Percentiles rank a stretch among this genome's conserved stretches.
These are phyloP conservation scores for Notolepis coatsorum DNA, from an alignment of 2,797 vertebrate genomes.

Conservation along the genomic window DNA sequence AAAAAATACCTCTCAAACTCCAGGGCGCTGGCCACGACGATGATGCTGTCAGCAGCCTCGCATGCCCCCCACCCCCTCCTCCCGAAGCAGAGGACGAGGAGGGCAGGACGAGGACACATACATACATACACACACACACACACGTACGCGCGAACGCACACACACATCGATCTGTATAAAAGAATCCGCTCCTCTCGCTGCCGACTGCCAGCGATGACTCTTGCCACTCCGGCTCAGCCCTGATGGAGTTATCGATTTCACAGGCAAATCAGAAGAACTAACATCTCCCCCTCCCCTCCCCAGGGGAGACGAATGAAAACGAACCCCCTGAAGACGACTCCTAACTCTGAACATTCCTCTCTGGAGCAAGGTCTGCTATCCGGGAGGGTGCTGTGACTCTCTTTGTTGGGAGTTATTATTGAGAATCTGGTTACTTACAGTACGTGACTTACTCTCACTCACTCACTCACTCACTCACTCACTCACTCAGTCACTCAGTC, in stretches of 20 bases:
- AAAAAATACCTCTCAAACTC: too few relatives aligned
- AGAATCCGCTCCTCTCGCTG: not conserved
- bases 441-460: too few relatives aligned
- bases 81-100: not conserved
- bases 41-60: constrained; percentile 6
- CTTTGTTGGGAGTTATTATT: too few relatives aligned
- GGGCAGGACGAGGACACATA: not conserved
- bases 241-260: not conserved
- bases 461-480: not conserved
- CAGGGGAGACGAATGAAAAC: too few relatives aligned
- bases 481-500: not conserved
- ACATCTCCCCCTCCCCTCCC: too few relatives aligned
- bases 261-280: too few relatives aligned
- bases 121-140: not conserved
- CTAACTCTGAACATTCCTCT: too few relatives aligned
- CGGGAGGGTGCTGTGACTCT: too few relatives aligned
- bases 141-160: not conserved
- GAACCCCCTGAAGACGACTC: too few relatives aligned
- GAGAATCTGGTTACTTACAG: too few relatives aligned
- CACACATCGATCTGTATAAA: not conserved
- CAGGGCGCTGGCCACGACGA: not conserved
- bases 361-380: too few relatives aligned
- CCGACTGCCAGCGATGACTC: not conserved
- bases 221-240: not conserved
- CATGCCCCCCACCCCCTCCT: not conserved